Evolutionary conservation across 2,113 vertebrate genomes (phyloP), one percentile per base, ranked within the genome.

Genomic region (Anser cygnoides): DNA sequence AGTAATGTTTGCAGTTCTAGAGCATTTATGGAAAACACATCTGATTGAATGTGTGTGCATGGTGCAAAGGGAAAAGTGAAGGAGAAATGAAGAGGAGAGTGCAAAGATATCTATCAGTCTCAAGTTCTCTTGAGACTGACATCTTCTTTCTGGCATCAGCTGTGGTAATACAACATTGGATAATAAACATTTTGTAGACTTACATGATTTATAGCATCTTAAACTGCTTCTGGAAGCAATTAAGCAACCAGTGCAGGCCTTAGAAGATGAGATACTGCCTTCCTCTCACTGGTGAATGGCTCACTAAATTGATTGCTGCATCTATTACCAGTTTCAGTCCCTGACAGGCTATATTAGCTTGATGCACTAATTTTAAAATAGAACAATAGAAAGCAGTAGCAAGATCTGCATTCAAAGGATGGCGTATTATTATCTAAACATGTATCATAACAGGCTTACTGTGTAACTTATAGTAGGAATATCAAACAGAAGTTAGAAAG

Each of bases 161-260:
- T 87, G 17, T 67, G 33, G n/a, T 37, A 84, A 78, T 46, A n/a
- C 20, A 22, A 78, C 86, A 75, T 59, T n/a, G 10, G 9, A 71
- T 81, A 75, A 92, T 46, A 59, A 4, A 67, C 41, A 46, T 67
- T 87, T 75, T 92, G 8, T 35, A 71, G 33, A 19, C 11, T 71
- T 81, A 26, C 1, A 6, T 66, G 57, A 89, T 74, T 84, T 86
- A 84, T 41, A 66, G 33, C 28, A 78, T 54, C 16, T 28, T 74
- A 78, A 95, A 90, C 18, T 77, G 31, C n/a, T 92, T 77, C 77
- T 88, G 68, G 78, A 90, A 93, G 26, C 59, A 91, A 62, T 80
- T 76, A 90, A 88, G 37, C 50, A 44, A 54, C 3, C 33, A 74
- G 17, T 46, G 22, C 12, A 84, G 73, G 41, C 65, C 37, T 63